Base-by-base conservation (phyloP, 2,888 invertebrate genomes). In the Agrochola lychnidis region DNA sequence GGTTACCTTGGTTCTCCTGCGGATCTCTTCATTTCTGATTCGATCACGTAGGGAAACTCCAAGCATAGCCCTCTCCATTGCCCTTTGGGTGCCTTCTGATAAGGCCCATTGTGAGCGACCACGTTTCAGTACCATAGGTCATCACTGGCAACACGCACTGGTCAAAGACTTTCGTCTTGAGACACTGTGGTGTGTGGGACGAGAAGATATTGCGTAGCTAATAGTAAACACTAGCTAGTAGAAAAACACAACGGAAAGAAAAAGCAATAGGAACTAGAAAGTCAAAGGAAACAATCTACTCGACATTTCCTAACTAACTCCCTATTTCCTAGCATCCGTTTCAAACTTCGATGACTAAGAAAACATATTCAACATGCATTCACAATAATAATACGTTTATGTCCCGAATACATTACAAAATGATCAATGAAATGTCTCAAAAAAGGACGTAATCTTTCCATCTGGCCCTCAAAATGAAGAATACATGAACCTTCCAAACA, bases 401-500 rank as follows among this genome's bases (percentile, higher is more conserved):
- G 25, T n/a, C 42, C 36, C 12, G 66, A 82, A 82, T 84, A 62
- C 0, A 63, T 80, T 56, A 71, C 56, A 72, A 70, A 62, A 64
- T 69, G 14, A 72, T 80, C 71, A 75, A 84, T 75, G 71, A 59
- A 83, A 61, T 42, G 42, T 25, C 9, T 42, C 51, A 2, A 5
- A 51, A 70, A 51, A 48, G 1, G 19, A 40, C n/a, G 0, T 69
- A 73, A 85, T 83, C 85, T 82, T 5, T 40, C 12, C 51, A 85
- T 83, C 82, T 68, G 59, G 14, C 7, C 61, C 67, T 71, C 59
- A 63, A 78, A 70, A 68, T 7, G 10, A 71, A 56, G 80, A 76
- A 87, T 81, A 76, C 4, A 81, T 83, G 78, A 85, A 85, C 14
- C n/a, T 10, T 57, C 1, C 25, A 69, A 45, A 77, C 57, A 66